Conservation (phyloP, 1,140 invertebrate species). For the Trypoxylus dichotomus region DNA sequence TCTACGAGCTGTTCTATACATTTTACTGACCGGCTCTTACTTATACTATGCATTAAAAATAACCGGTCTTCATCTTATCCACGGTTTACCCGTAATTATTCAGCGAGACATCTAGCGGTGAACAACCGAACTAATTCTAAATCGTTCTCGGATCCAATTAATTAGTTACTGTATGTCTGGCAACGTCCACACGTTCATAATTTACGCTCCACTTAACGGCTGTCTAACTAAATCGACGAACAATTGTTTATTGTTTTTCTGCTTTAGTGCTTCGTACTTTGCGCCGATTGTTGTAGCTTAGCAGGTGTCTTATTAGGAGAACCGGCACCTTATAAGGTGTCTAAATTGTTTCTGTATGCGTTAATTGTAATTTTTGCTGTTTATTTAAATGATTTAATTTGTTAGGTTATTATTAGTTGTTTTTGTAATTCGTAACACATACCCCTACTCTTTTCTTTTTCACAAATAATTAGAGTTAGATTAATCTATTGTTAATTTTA, state of each 20-base stretch:
- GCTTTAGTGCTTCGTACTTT: too few relatives aligned
- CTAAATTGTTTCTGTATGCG: too few relatives aligned
- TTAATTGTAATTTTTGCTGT: too few relatives aligned
- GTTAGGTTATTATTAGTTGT: too few relatives aligned
- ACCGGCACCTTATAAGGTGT: too few relatives aligned
- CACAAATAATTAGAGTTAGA: too few relatives aligned
- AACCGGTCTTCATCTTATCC: not conserved
- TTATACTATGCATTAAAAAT: slow-evolving; percentile 11
- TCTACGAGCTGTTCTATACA: not conserved
- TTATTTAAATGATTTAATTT: too few relatives aligned
- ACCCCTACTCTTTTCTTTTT: too few relatives aligned
- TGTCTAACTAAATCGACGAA: not conserved
- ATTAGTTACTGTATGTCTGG: not conserved
- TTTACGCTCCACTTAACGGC: slow-evolving; percentile 3
- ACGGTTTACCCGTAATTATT: not conserved
- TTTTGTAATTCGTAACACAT: too few relatives aligned
- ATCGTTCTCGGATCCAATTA: not conserved
- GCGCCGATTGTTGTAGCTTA: too few relatives aligned
- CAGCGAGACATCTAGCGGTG: not conserved
- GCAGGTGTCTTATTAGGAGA: too few relatives aligned
- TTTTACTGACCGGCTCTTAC: not conserved
- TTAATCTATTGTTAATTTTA: too few relatives aligned
- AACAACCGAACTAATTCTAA: not conserved
- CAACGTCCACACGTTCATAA: not conserved
- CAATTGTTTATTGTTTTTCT: not conserved